Percentiles rank a stretch among this genome's conserved stretches.
These are phyloP conservation scores for Linepithema humile DNA, from an alignment of 1,140 invertebrate species.

Conservation along the genomic window DNA sequence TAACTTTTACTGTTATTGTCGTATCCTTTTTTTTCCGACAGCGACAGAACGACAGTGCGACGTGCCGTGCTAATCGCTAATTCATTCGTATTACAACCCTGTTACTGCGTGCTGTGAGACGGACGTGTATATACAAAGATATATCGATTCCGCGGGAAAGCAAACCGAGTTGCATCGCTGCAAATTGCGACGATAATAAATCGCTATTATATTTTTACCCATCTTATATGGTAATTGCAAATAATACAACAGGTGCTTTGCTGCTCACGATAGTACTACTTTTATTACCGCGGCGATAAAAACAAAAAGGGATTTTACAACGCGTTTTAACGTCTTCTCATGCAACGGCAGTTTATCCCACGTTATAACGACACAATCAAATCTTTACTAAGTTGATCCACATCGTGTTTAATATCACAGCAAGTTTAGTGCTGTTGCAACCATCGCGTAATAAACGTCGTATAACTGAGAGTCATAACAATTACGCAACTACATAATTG, in stretches of 20 bases:
- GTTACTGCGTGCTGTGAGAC: neutral
- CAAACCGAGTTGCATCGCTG: constrained; percentile 5
- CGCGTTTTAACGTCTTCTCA: constrained; percentile 33
- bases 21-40: neutral
- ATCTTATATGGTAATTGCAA: constrained; percentile 26
- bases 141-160: constrained; percentile 19
- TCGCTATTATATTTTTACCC: constrained; percentile 35
- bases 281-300: constrained; percentile 52
- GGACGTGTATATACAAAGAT: neutral
- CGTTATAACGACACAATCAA: constrained; percentile 44
- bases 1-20: constrained; percentile 22
- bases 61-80: constrained; percentile 21
- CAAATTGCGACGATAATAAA: constrained; percentile 36
- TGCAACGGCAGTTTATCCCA: neutral
- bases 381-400: constrained; percentile 49
- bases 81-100: neutral
- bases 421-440: constrained; percentile 1
- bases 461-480: neutral
- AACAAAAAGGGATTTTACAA: constrained; percentile 39
- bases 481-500: neutral
- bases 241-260: constrained; percentile 20
- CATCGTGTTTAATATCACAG: constrained; percentile 18
- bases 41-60: neutral
- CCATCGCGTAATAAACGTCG: constrained; percentile 11
- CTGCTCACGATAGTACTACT: neutral